Conservation (phyloP, 2,797 vertebrate species). For the Cephalopachus bancanus region DNA sequence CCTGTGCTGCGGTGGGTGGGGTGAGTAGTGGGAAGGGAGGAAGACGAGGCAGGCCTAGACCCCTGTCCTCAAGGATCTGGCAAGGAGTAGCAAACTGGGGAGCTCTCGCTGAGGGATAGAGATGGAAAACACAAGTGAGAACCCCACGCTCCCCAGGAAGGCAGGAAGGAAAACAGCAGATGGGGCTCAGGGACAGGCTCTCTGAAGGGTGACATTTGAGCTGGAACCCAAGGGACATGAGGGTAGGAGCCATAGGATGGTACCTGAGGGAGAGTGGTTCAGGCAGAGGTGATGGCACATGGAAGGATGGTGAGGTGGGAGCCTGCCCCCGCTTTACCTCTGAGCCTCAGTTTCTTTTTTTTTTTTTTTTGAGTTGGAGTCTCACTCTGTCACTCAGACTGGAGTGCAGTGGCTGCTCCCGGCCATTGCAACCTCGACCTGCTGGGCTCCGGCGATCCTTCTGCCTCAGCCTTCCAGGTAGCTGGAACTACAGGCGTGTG, state of each 20-base stretch:
- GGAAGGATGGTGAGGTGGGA: background rate
- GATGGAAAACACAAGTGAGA: background rate
- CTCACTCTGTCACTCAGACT: too few relatives aligned
- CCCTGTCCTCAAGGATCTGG: background rate
- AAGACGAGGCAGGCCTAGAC: background rate
- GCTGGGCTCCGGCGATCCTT: too few relatives aligned
- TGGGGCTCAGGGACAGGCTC: background rate
- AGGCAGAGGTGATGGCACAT: background rate
- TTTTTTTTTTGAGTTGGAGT: too few relatives aligned
- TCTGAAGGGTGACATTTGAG: background rate
- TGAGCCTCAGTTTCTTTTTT: background rate
- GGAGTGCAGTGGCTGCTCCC: too few relatives aligned
- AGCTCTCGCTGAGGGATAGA: background rate
- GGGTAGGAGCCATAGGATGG: background rate
- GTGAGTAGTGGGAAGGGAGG: background rate
- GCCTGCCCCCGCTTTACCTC: background rate
- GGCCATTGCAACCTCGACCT: too few relatives aligned
- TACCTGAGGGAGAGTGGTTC: background rate
- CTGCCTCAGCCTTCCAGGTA: too few relatives aligned
- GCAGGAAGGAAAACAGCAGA: background rate
- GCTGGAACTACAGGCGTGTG: too few relatives aligned
- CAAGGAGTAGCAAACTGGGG: background rate
- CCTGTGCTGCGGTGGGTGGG: background rate
- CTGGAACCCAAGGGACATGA: background rate
- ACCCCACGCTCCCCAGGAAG: background rate